These are phyloP conservation scores for Mesocentrotus franciscanus DNA, from an alignment of 53 echinoderm and acorn worm genomes.

Conservation along the genomic window DNA sequence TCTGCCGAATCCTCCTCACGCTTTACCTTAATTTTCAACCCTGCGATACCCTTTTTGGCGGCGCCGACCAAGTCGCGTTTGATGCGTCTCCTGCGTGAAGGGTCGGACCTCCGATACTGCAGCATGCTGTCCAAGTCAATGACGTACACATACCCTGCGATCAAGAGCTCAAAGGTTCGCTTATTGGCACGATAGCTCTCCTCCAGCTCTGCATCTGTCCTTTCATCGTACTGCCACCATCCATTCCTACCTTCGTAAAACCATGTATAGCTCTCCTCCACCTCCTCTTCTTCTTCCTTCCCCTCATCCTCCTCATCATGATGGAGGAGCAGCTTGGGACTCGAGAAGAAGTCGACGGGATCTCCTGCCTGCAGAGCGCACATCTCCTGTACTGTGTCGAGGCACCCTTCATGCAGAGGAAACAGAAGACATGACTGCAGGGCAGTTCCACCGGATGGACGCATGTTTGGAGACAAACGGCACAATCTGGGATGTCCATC, in stretches of 20 bases:
- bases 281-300: slow-evolving; percentile 20
- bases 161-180: slow-evolving; percentile 88
- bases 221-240: slow-evolving; percentile 99
- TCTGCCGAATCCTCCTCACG: slow-evolving; percentile 52
- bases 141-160: slow-evolving; percentile 92
- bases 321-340: slow-evolving; percentile 77
- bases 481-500: slow-evolving; percentile 79
- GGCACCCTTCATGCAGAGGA: slow-evolving; percentile 96
- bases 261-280: slow-evolving; percentile 84
- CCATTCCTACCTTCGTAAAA: slow-evolving; percentile 98
- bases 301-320: slow-evolving; percentile 36
- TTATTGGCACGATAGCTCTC: slow-evolving; percentile 86
- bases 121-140: slow-evolving; percentile 96
- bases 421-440: slow-evolving; percentile 96
- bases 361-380: slow-evolving; percentile 91
- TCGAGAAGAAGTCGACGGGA: slow-evolving; percentile 87
- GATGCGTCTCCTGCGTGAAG: slow-evolving; percentile 90
- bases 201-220: slow-evolving; percentile 88
- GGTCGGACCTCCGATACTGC: slow-evolving; percentile 90
- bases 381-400: slow-evolving; percentile 91
- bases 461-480: slow-evolving; percentile 94
- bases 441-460: slow-evolving; percentile 92
- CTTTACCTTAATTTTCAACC: slow-evolving; percentile 79
- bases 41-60: slow-evolving; percentile 97
- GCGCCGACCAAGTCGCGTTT: slow-evolving; percentile 89